phyloP scores from a whole-genome alignment of 37 sponge, comb jelly and placozoan species.

The Halichondria panicea region DNA sequence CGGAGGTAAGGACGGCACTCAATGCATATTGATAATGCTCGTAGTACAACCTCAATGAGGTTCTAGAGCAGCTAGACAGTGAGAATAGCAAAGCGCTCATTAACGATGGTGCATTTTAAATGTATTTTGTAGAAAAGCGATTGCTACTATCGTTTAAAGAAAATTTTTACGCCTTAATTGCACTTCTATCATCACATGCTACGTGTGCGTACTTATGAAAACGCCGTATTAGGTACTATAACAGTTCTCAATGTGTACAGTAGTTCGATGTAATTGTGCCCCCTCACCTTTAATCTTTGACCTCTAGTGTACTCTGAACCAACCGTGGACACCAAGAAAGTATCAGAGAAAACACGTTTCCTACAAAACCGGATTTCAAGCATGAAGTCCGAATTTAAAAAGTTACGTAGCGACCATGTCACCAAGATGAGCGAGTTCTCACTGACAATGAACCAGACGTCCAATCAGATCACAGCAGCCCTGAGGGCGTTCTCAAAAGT shows the following conservation, averaged over 20 bases:
- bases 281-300: not conserved
- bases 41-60: too few relatives aligned
- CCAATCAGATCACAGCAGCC: slow-evolving; percentile 11
- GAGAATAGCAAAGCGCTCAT: not conserved
- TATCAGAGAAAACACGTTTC: not conserved
- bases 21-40: slow-evolving; percentile 3
- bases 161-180: too few relatives aligned
- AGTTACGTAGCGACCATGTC: slow-evolving; percentile 16
- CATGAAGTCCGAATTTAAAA: slow-evolving; percentile 18
- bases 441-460: slow-evolving; percentile 1
- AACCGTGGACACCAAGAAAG: slow-evolving; percentile 6
- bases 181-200: too few relatives aligned
- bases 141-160: too few relatives aligned
- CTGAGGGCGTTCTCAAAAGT: not conserved
- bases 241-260: too few relatives aligned
- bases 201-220: too few relatives aligned
- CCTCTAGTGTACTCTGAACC: not conserved
- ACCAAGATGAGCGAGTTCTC: slow-evolving; percentile 14
- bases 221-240: too few relatives aligned
- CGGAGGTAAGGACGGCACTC: slow-evolving; percentile 11
- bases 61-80: too few relatives aligned
- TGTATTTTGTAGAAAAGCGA: too few relatives aligned
- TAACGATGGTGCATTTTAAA: not conserved
- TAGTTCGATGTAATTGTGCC: too few relatives aligned
- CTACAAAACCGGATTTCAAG: not conserved